Conservation (phyloP, 2,797 vertebrate genomes). For the Artibeus jamaicensis region DNA sequence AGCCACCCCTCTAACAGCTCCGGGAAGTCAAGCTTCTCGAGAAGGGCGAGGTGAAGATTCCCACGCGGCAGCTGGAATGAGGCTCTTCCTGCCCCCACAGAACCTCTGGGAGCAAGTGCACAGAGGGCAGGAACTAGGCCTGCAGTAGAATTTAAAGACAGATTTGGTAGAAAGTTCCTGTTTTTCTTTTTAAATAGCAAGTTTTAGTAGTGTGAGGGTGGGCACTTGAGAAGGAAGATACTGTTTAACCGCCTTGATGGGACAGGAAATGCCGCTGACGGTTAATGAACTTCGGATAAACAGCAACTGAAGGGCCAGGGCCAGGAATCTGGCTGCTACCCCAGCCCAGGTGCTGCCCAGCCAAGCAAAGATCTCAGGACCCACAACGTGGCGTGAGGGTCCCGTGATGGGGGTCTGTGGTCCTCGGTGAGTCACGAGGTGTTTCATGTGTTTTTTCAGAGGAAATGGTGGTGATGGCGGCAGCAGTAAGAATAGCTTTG, state of each 20-base stretch:
- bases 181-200: not conserved
- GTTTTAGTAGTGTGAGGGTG: not conserved
- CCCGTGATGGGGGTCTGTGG: not conserved
- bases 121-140: not conserved
- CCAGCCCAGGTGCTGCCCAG: not conserved
- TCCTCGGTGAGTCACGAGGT: not conserved
- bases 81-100: not conserved
- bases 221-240: not conserved
- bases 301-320: not conserved
- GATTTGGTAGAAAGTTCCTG: not conserved
- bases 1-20: not conserved
- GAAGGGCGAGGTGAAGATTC: not conserved
- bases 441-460: not conserved
- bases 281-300: not conserved
- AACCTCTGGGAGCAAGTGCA: not conserved
- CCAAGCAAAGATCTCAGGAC: not conserved
- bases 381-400: fast-evolving
- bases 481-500: not conserved
- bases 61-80: not conserved
- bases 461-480: not conserved
- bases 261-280: not conserved
- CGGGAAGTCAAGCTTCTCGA: not conserved
- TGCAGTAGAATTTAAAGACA: not conserved
- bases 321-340: not conserved
- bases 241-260: not conserved